Percentiles rank a stretch among this genome's conserved stretches.
Conservation (phyloP, 1,140 invertebrate species). For the Drosophila bifasciata region DNA sequence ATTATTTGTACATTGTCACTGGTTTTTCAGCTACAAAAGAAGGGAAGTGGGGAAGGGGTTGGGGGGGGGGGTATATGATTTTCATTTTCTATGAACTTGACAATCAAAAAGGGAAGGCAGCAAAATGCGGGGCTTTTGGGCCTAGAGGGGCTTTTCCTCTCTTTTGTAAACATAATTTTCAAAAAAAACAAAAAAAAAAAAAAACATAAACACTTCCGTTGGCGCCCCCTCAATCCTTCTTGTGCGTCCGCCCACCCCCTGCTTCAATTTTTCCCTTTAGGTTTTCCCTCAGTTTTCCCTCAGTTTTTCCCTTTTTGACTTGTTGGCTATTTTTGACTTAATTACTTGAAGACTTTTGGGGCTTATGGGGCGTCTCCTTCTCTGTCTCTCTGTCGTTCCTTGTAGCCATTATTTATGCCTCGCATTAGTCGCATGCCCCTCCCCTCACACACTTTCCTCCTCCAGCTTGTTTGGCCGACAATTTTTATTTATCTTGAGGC, state of each 20-base stretch:
- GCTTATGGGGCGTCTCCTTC: constrained; percentile 51
- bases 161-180: constrained; percentile 56
- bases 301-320: constrained; percentile 29
- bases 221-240: constrained; percentile 37
- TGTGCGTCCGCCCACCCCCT: neutral
- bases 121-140: neutral
- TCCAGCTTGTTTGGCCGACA: constrained; percentile 5
- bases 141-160: constrained; percentile 17
- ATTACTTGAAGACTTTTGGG: constrained; percentile 51
- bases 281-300: neutral
- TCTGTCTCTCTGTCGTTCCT: constrained; percentile 7
- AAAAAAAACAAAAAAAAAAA: too few relatives aligned
- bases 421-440: constrained; percentile 35
- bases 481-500: constrained; percentile 55
- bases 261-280: too few relatives aligned
- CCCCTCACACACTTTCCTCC: neutral
- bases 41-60: neutral
- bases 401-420: constrained; percentile 46
- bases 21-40: constrained; percentile 21
- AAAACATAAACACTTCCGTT: constrained; percentile 75
- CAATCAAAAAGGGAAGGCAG: constrained; percentile 62
- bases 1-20: constrained; percentile 63
- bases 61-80: constrained; percentile 34
- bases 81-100: constrained; percentile 77
- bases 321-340: constrained; percentile 69